Evolutionary conservation across 1,140 invertebrate species (phyloP).

Genomic region (Orchesella cincta): DNA sequence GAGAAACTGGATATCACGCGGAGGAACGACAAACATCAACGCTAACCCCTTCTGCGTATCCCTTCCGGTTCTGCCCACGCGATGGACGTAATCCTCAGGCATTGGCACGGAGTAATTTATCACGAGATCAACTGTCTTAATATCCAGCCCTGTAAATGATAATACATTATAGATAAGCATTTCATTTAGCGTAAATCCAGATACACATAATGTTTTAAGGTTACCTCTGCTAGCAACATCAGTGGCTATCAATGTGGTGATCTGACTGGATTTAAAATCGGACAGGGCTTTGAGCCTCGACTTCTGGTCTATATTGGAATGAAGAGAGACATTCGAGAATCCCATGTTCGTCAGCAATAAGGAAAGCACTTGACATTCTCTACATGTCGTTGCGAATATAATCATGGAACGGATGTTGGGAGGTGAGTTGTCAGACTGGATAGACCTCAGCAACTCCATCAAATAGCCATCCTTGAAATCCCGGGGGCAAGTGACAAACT

Average conservation of each 20-base stretch:
- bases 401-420: slow-evolving; percentile 73
- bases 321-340: slow-evolving; percentile 81
- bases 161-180: too few relatives aligned
- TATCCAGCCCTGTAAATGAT: slow-evolving; percentile 67
- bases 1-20: slow-evolving; percentile 79
- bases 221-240: slow-evolving; percentile 91
- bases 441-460: slow-evolving; percentile 81
- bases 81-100: slow-evolving; percentile 93
- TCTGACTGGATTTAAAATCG: slow-evolving; percentile 81
- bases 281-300: slow-evolving; percentile 75
- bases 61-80: slow-evolving; percentile 93
- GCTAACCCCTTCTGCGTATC: slow-evolving; percentile 83
- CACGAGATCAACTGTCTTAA: slow-evolving; percentile 85
- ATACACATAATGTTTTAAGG: too few relatives aligned
- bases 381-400: slow-evolving; percentile 92
- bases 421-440: slow-evolving; percentile 64
- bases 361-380: slow-evolving; percentile 79
- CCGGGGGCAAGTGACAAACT: slow-evolving; percentile 83
- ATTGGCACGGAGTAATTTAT: slow-evolving; percentile 92
- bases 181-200: too few relatives aligned
- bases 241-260: slow-evolving; percentile 89
- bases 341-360: slow-evolving; percentile 84
- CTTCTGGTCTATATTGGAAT: slow-evolving; percentile 80
- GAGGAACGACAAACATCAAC: slow-evolving; percentile 86
- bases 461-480: slow-evolving; percentile 92